These are phyloP conservation scores for Ictalurus furcatus DNA, from an alignment of 2,113 vertebrate species.

Conservation along the genomic window DNA sequence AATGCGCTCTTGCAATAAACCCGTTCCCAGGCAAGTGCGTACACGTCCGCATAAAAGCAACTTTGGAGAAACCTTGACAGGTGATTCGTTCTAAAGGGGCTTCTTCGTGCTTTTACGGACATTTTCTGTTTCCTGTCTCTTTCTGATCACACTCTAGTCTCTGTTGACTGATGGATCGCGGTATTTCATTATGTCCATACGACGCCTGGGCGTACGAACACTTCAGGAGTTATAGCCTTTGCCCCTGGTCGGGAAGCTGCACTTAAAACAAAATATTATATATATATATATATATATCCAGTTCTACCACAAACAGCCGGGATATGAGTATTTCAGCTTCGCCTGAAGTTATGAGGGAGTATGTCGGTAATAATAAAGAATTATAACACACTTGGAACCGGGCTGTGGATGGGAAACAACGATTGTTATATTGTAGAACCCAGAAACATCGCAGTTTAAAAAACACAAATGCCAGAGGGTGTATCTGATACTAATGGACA, in stretches of 20 bases:
- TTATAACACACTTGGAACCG: background rate
- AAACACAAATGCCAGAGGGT: background rate
- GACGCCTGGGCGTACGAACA: background rate
- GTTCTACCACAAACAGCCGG: background rate
- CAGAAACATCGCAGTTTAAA: background rate
- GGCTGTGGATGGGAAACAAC: background rate
- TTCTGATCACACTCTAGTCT: conserved; percentile 41
- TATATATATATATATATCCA: background rate
- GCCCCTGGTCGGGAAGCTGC: background rate
- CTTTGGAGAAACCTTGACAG: conserved; percentile 52
- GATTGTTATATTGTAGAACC: background rate
- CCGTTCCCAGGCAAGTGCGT: conserved; percentile 41
- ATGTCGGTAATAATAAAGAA: conserved; percentile 18
- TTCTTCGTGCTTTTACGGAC: conserved; percentile 23
- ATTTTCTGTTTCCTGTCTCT: conserved; percentile 38
- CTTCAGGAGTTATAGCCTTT: background rate
- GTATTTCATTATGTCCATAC: conserved; percentile 32
- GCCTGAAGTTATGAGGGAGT: background rate
- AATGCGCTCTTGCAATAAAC: conserved; percentile 46
- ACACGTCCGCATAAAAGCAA: conserved; percentile 37
- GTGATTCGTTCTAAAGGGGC: conserved; percentile 51
- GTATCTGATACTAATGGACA: background rate
- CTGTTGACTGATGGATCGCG: conserved; percentile 45
- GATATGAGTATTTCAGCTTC: conserved; percentile 17
- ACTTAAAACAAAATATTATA: background rate